Evolutionary conservation across 1,140 invertebrate genomes (phyloP).

Genomic region (Megalonaias nervosa): DNA sequence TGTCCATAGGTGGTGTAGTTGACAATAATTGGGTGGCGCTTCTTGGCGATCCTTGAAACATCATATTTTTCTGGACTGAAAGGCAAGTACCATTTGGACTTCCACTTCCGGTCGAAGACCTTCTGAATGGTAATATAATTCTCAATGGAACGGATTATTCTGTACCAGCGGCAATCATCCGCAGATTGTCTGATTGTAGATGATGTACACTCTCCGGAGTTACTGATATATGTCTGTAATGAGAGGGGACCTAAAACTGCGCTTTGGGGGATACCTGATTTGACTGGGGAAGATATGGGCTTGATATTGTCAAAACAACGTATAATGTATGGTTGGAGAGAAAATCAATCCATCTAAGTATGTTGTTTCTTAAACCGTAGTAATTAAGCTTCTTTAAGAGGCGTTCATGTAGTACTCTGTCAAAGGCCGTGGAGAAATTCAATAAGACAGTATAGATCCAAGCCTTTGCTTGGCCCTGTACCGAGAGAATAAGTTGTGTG

Average conservation of each 20-base stretch:
- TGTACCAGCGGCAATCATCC: slow-evolving; percentile 17
- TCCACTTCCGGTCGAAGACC: slow-evolving; percentile 9
- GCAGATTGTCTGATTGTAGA: slow-evolving; percentile 5
- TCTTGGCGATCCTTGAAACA: slow-evolving; percentile 1
- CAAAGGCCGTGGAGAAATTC: slow-evolving; percentile 11
- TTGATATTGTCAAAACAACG: slow-evolving; percentile 1
- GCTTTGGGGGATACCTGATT: slow-evolving; percentile 7
- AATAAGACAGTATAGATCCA: slow-evolving; percentile 12
- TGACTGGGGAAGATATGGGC: background rate
- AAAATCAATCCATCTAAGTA: slow-evolving; percentile 12
- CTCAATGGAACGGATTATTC: background rate
- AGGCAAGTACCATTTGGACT: slow-evolving; percentile 4
- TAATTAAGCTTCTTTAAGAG: slow-evolving; percentile 7
- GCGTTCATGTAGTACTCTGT: slow-evolving; percentile 2
- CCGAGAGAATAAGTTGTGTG: slow-evolving; percentile 6
- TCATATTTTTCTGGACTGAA: slow-evolving; percentile 20
- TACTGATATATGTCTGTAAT: background rate
- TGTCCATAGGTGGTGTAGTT: background rate
- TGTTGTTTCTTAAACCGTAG: slow-evolving; percentile 2
- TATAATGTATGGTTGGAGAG: background rate
- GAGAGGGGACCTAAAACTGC: slow-evolving; percentile 8
- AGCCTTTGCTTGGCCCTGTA: background rate
- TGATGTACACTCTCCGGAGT: background rate
- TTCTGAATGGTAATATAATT: slow-evolving; percentile 4
- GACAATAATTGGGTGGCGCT: background rate